Evolutionary conservation across 2,888 invertebrate species (phyloP), one percentile per base, ranked within the genome.

Genomic region (Teleogryllus oceanicus): DNA sequence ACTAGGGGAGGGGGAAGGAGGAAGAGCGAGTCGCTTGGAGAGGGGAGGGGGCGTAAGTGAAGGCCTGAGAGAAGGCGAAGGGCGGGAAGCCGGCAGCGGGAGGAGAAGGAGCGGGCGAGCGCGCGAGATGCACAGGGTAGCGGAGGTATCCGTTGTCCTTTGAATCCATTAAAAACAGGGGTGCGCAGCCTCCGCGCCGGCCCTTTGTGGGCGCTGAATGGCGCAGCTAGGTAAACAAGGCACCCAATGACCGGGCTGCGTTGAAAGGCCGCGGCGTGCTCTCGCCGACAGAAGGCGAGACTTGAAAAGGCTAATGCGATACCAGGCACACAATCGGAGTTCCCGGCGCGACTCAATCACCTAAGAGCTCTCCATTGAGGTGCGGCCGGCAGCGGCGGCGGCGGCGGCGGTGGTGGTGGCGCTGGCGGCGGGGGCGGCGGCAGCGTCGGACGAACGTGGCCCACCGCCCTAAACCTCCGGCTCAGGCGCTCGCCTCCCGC

Each of bases 151-250:
- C 62, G 16, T 62, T 62, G 62, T 62, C 62, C 62, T 62, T n/a
- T n/a, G 62, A 62, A 62, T 62, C 62, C 62, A 62, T 62, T 62
- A 62, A 62, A 62, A 62, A 62, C 62, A 62, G 62, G 62, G 62
- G 62, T 62, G 62, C 62, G 13, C 62, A 62, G n/a, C 62, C 62
- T 62, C 62, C 62, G 4, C 62, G 62, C 62, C 62, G 62, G 62
- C 62, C 62, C 62, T 62, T 62, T 62, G 62, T 62, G 62, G n/a
- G 37, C 37, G 37, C 37, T 37, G 37, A 37, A 37, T 37, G 37
- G 37, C 37, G 37, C 37, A 13, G 62, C 62, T 62, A n/a, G 62
- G 62, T 62, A 62, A 62, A 62, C 62, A 62, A 62, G 62, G n/a
- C 13, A 16, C 62, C 62, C 62, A 62, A 62, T 62, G 62, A 62